These are phyloP conservation scores for Beroe forskalii DNA, from an alignment of 37 sponge, comb jelly and placozoan species.

Conservation along the genomic window DNA sequence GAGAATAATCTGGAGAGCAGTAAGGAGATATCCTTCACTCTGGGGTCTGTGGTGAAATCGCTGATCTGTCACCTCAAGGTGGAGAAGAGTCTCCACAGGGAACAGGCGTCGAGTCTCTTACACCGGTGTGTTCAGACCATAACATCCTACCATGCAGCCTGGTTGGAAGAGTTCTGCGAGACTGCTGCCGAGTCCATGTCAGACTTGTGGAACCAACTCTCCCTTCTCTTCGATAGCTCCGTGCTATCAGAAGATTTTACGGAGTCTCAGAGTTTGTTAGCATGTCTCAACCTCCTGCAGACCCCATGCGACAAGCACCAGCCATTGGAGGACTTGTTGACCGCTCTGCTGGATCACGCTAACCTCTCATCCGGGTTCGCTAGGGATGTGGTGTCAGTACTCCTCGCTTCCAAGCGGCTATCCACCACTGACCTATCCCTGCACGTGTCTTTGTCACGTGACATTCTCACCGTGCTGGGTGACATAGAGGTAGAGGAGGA, in stretches of 20 bases:
- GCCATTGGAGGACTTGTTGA: not conserved
- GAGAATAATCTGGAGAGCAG: not conserved
- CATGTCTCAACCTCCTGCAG: not conserved
- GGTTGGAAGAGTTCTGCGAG: not conserved
- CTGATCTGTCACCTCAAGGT: not conserved
- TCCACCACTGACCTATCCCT: not conserved
- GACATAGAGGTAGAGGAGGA: constrained; percentile 12
- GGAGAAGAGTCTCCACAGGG: constrained; percentile 7
- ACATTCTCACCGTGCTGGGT: not conserved
- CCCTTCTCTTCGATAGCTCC: not conserved
- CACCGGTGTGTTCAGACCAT: not conserved
- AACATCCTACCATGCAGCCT: not conserved
- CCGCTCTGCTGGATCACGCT: not conserved
- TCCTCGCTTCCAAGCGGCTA: not conserved
- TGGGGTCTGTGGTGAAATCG: not conserved
- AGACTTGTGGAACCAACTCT: not conserved
- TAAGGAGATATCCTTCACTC: not conserved
- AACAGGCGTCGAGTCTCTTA: not conserved
- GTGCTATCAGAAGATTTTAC: not conserved
- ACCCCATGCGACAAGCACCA: not conserved
- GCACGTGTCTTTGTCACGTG: not conserved
- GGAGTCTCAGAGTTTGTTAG: not conserved
- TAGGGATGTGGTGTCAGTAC: not conserved
- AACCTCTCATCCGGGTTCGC: not conserved
- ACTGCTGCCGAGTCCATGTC: not conserved